A percentile compares a stretch with the other conserved stretches of the same genome.
These are phyloP conservation scores for Phengaris arion DNA, from an alignment of 2,888 invertebrate genomes.

Conservation along the genomic window DNA sequence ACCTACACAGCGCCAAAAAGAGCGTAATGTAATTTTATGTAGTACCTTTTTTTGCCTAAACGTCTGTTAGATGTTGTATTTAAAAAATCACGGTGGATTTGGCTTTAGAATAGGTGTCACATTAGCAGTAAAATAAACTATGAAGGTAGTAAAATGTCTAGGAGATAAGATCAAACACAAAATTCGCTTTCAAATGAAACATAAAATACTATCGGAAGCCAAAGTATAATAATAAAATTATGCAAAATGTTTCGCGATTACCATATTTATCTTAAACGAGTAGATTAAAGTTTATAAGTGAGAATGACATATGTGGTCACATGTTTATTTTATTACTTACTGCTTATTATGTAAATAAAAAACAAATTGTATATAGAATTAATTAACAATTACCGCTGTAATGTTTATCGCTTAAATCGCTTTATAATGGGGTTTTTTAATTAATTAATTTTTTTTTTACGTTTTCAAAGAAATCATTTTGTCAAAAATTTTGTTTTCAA, in stretches of 20 bases:
- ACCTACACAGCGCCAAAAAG: too few species aligned
- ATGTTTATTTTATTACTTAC: slow-evolving; percentile 17
- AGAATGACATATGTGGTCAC: slow-evolving; percentile 15
- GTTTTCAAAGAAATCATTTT: too few species aligned
- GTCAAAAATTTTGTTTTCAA: too few species aligned
- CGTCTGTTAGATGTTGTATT: too few species aligned
- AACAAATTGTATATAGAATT: slow-evolving; percentile 14
- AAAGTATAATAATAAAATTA: slow-evolving; percentile 24
- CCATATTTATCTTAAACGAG: slow-evolving; percentile 26
- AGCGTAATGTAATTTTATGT: too few species aligned
- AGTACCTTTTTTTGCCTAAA: too few species aligned
- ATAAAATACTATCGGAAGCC: slow-evolving; percentile 1
- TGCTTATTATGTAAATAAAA: slow-evolving; percentile 5
- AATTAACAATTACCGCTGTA: slow-evolving; percentile 1
- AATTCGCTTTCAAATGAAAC: slow-evolving; percentile 1
- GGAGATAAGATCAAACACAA: neutral
- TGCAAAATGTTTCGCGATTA: slow-evolving; percentile 18
- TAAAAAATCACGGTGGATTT: neutral
- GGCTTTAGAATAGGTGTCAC: too few species aligned
- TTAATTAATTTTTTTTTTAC: too few species aligned
- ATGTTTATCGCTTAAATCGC: neutral
- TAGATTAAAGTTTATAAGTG: slow-evolving; percentile 15
- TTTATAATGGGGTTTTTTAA: neutral
- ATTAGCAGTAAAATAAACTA: neutral
- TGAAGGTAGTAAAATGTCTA: neutral